Evolutionary conservation across 2,888 invertebrate genomes (phyloP).

Genomic region (Lypha dubia): DNA sequence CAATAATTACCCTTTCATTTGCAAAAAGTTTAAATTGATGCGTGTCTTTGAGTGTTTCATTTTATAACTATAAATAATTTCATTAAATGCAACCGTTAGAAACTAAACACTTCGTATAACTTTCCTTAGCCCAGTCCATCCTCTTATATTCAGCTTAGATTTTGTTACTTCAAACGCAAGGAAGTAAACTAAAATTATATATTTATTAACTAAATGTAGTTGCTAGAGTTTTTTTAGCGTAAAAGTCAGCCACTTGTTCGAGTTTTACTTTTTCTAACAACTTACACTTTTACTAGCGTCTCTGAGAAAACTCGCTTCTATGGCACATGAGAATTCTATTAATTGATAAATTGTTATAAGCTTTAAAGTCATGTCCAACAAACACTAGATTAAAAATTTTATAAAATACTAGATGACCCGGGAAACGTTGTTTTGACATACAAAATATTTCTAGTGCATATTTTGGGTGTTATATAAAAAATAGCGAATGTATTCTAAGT

Average conservation of each 20-base stretch:
- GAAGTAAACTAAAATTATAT: neutral
- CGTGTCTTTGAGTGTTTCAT: neutral
- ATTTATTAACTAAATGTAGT: neutral
- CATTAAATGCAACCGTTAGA: slow-evolving; percentile 39
- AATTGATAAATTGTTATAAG: neutral
- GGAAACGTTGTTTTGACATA: too few relatives aligned
- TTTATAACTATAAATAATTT: slow-evolving; percentile 1
- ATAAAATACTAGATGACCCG: too few relatives aligned
- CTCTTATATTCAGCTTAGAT: slow-evolving; percentile 59
- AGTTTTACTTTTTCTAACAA: neutral
- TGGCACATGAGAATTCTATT: neutral
- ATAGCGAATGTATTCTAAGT: too few relatives aligned
- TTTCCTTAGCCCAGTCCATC: slow-evolving; percentile 44
- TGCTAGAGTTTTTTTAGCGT: too few relatives aligned
- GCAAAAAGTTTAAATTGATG: slow-evolving; percentile 10
- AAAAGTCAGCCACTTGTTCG: neutral
- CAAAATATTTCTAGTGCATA: too few relatives aligned
- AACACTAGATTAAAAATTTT: too few relatives aligned
- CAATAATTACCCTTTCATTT: neutral
- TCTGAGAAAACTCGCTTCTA: neutral
- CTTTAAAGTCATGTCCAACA: neutral
- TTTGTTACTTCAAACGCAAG: slow-evolving; percentile 7
- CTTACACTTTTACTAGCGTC: neutral
- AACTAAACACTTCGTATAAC: slow-evolving; percentile 52
- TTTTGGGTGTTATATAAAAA: too few relatives aligned